phyloP scores from a whole-genome alignment of 2,113 vertebrate genomes.

The Nannospalax galili region DNA sequence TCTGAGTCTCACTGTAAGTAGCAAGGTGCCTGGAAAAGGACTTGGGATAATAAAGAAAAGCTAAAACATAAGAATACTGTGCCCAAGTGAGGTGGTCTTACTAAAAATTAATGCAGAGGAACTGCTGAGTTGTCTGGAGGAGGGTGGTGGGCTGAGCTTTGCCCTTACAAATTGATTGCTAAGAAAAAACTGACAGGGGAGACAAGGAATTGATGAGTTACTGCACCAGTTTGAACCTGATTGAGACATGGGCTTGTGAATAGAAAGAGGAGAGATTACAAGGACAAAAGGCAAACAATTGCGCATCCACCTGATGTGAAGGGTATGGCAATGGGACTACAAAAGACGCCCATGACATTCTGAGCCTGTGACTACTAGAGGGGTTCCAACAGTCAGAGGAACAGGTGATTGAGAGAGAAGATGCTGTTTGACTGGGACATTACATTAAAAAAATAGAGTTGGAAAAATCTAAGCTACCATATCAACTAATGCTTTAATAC shows the following conservation, averaged over 20 bases:
- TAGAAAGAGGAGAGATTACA: background rate
- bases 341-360: background rate
- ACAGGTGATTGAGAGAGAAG: background rate
- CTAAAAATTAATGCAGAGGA: background rate
- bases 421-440: background rate
- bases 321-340: background rate
- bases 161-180: background rate
- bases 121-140: background rate
- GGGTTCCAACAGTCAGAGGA: background rate
- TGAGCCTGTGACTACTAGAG: background rate
- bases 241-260: background rate
- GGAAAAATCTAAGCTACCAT: conserved; percentile 11
- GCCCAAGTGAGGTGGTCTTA: background rate
- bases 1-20: background rate
- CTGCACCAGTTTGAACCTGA: background rate
- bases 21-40: background rate
- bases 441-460: background rate
- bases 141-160: background rate
- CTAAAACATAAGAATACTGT: background rate
- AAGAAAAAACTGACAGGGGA: background rate
- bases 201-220: background rate
- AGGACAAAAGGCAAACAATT: background rate
- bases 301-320: background rate
- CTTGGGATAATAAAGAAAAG: conserved; percentile 8
- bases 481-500: background rate